phyloP scores from a whole-genome alignment of 2,113 vertebrate genomes.

The Orcinus orca region DNA sequence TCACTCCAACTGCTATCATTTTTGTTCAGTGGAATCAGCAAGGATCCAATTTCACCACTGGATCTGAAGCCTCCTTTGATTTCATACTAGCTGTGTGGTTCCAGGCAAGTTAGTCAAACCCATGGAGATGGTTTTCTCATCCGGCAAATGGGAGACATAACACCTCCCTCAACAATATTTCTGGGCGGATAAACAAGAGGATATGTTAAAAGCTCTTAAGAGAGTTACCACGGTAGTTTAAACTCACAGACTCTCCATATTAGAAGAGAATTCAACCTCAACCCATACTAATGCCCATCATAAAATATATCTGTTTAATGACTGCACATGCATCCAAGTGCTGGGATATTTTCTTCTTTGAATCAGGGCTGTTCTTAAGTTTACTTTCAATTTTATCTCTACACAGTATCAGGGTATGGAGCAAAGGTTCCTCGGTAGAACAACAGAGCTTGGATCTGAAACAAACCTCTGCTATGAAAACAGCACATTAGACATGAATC shows the following conservation, averaged over 20 bases:
- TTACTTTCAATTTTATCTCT: neutral
- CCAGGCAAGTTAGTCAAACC: neutral
- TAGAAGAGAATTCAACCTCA: neutral
- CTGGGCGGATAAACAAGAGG: neutral
- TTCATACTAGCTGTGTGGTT: neutral
- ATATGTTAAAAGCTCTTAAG: neutral
- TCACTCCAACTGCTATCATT: neutral
- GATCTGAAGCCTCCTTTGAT: neutral
- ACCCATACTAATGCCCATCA: neutral
- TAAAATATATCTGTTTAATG: neutral
- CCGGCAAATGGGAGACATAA: neutral
- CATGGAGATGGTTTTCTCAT: neutral
- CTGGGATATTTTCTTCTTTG: neutral
- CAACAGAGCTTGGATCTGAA: neutral
- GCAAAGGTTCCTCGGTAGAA: neutral
- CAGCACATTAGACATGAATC: neutral
- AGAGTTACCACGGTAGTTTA: neutral
- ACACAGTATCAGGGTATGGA: neutral
- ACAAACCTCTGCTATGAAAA: neutral
- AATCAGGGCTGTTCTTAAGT: neutral
- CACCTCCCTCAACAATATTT: neutral
- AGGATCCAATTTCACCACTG: neutral
- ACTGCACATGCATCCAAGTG: neutral
- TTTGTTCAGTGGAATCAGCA: neutral
- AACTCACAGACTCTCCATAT: neutral